Evolutionary conservation across 2,888 invertebrate genomes (phyloP).

Genomic region (Dasysyrphus albostriatus): DNA sequence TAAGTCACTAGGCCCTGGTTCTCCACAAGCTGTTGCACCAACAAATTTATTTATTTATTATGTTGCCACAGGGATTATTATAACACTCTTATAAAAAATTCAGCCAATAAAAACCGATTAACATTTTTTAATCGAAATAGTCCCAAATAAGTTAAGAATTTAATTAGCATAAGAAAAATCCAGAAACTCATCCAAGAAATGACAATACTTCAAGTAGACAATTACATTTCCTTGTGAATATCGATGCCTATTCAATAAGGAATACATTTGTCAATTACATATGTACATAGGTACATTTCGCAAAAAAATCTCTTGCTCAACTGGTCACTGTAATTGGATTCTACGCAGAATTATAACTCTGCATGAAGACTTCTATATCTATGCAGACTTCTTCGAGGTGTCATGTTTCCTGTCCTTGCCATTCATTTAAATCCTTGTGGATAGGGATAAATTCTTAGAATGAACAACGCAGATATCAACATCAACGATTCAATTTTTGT

Average conservation of each 20-base stretch:
- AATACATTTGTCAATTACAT: background rate
- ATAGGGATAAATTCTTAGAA: background rate
- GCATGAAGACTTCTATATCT: too few species aligned
- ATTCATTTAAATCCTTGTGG: background rate
- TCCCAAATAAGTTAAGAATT: too few species aligned
- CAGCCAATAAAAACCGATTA: too few species aligned
- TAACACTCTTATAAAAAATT: too few species aligned
- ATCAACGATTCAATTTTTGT: background rate
- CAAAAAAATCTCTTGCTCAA: background rate
- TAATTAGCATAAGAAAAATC: too few species aligned
- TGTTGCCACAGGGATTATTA: too few species aligned
- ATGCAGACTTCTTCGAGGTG: background rate
- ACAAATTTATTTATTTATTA: too few species aligned
- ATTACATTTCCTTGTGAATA: background rate
- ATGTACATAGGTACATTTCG: background rate
- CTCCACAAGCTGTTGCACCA: too few species aligned
- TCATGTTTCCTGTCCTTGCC: background rate
- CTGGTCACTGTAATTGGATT: conserved; percentile 26
- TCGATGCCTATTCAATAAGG: background rate
- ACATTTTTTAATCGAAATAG: too few species aligned
- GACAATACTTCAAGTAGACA: background rate
- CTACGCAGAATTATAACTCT: background rate
- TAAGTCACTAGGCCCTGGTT: too few species aligned
- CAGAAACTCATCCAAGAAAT: background rate
- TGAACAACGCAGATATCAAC: background rate